Evolutionary conservation across 1,140 invertebrate genomes (phyloP).

Genomic region (Apis cerana): DNA sequence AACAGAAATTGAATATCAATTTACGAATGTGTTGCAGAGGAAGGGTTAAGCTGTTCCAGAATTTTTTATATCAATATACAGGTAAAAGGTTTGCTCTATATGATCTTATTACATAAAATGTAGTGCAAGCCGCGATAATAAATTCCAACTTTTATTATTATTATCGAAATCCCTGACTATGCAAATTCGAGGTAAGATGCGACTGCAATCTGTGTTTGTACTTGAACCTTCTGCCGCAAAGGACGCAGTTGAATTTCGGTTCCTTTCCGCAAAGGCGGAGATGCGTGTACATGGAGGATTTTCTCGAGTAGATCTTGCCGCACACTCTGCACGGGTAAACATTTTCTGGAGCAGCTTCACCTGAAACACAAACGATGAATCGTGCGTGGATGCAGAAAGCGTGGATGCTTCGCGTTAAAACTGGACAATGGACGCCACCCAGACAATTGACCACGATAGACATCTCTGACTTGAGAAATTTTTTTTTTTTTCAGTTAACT

Average conservation of each 20-base stretch:
- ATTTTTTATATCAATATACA: too few species aligned
- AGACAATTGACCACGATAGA: background rate
- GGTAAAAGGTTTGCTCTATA: too few species aligned
- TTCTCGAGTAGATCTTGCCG: constrained; percentile 64
- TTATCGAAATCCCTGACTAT: constrained; percentile 12
- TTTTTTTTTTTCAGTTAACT: background rate
- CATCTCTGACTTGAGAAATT: too few species aligned
- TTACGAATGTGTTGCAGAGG: too few species aligned
- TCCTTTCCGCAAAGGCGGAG: constrained; percentile 67
- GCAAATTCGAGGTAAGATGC: constrained; percentile 73
- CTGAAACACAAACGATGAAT: constrained; percentile 57
- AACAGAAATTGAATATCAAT: too few species aligned
- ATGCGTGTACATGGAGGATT: constrained; percentile 69
- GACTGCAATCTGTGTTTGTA: constrained; percentile 79
- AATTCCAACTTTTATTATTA: background rate
- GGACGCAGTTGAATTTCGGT: constrained; percentile 72
- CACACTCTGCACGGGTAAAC: constrained; percentile 65
- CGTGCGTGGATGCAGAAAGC: constrained; percentile 28
- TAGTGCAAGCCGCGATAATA: background rate
- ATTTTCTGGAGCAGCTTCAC: background rate
- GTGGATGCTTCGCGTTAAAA: background rate
- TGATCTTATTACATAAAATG: too few species aligned
- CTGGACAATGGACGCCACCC: background rate
- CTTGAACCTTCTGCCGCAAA: constrained; percentile 81
- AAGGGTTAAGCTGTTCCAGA: too few species aligned